Conservation (phyloP, 2,113 vertebrate species). For the Gymnorhina tibicen region DNA sequence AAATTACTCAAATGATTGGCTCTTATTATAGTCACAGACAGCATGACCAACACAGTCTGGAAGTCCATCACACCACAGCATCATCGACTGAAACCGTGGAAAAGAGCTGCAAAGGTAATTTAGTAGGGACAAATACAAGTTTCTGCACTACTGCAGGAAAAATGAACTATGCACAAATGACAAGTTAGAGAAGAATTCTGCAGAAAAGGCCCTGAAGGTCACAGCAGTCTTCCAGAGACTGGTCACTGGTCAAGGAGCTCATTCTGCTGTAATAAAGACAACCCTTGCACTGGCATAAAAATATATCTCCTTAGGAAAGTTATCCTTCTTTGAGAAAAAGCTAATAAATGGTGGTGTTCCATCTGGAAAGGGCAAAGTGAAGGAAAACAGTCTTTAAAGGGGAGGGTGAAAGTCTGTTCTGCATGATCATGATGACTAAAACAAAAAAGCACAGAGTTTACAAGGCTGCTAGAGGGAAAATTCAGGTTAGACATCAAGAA, state of each 20-base stretch:
- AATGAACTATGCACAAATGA: neutral
- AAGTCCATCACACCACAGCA: neutral
- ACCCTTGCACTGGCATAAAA: neutral
- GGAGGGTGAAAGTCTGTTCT: neutral
- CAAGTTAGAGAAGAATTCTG: neutral
- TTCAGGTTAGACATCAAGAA: neutral
- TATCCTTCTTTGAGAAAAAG: neutral
- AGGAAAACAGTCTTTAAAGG: neutral
- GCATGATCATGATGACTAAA: neutral
- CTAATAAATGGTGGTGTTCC: neutral
- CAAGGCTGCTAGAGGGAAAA: neutral
- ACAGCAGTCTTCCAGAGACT: neutral
- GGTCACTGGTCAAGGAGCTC: neutral
- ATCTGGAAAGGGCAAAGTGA: neutral
- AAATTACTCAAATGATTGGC: neutral
- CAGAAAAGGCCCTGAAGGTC: neutral
- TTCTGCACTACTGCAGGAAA: neutral
- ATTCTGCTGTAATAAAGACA: neutral
- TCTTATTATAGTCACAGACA: neutral
- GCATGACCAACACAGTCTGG: neutral
- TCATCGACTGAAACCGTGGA: neutral
- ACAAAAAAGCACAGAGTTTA: neutral
- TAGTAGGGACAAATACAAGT: neutral
- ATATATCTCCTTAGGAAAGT: neutral
- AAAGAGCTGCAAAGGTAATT: neutral